These are phyloP conservation scores for Rhegmatorhina hoffmannsi DNA, from an alignment of 2,113 vertebrate species.

Conservation along the genomic window DNA sequence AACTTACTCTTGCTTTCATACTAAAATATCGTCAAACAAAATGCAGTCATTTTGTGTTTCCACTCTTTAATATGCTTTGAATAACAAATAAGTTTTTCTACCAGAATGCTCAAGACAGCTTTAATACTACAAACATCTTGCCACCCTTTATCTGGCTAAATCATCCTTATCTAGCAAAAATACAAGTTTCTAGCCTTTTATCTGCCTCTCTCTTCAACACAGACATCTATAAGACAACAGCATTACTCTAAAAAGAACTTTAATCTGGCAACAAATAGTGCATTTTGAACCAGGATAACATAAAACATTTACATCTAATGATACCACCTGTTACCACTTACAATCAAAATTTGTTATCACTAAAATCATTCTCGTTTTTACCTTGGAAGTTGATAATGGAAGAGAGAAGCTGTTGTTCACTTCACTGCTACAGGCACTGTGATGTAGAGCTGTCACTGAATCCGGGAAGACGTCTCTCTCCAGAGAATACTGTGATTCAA, in stretches of 20 bases:
- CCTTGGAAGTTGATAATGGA: slow-evolving; percentile 82
- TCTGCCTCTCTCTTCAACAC: not conserved
- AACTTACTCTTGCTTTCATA: not conserved
- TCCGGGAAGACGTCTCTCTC: slow-evolving; percentile 82
- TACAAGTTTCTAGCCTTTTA: not conserved
- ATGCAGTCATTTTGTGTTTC: not conserved
- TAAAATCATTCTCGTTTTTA: slow-evolving; percentile 57
- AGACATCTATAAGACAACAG: not conserved
- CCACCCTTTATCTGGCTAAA: not conserved
- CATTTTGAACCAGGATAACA: not conserved
- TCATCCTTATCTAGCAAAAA: not conserved
- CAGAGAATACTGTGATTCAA: slow-evolving; percentile 76
- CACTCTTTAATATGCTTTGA: not conserved
- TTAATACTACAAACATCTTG: not conserved
- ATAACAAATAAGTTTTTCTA: not conserved
- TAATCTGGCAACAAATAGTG: not conserved
- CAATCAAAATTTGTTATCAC: not conserved
- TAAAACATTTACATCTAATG: not conserved
- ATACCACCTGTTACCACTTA: not conserved
- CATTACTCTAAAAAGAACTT: not conserved
- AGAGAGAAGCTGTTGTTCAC: slow-evolving; percentile 71
- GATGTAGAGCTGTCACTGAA: slow-evolving; percentile 83
- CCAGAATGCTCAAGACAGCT: not conserved
- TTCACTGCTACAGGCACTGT: slow-evolving; percentile 78
- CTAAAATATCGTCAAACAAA: not conserved